These are phyloP conservation scores for Ophion costatus DNA, from an alignment of 2,888 invertebrate genomes.

Conservation along the genomic window DNA sequence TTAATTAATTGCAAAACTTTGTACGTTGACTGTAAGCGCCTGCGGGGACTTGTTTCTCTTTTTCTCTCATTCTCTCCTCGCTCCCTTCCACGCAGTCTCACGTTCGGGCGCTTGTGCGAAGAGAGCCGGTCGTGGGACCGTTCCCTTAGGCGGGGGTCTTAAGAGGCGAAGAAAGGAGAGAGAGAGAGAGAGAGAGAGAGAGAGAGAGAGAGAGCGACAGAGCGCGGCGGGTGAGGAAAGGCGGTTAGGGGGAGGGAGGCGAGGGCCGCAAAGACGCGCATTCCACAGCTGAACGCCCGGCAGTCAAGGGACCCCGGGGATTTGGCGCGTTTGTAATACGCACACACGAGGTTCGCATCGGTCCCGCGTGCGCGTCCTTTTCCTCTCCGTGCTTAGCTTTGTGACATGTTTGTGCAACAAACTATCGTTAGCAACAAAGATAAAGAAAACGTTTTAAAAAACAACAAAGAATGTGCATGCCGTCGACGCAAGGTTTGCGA, in stretches of 20 bases:
- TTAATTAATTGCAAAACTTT: neutral
- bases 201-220: neutral
- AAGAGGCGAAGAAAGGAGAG: neutral
- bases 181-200: too few species aligned
- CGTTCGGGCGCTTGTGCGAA: conserved; percentile 32
- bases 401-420: too few species aligned
- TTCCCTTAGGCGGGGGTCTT: neutral
- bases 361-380: neutral
- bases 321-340: conserved; percentile 56
- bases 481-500: neutral
- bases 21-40: neutral
- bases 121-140: conserved; percentile 45
- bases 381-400: neutral
- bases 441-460: neutral
- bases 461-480: neutral
- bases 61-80: conserved; percentile 32
- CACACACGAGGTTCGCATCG: conserved; percentile 51
- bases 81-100: conserved; percentile 38
- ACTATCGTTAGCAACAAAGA: too few species aligned
- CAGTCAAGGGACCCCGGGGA: conserved; percentile 77
- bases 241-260: conserved; percentile 50
- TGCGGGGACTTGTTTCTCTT: neutral
- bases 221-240: too few species aligned
- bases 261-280: conserved; percentile 78
- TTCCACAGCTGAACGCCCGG: conserved; percentile 80